Evolutionary conservation across 2,888 invertebrate species (phyloP).

Genomic region (Xylophagus ater): DNA sequence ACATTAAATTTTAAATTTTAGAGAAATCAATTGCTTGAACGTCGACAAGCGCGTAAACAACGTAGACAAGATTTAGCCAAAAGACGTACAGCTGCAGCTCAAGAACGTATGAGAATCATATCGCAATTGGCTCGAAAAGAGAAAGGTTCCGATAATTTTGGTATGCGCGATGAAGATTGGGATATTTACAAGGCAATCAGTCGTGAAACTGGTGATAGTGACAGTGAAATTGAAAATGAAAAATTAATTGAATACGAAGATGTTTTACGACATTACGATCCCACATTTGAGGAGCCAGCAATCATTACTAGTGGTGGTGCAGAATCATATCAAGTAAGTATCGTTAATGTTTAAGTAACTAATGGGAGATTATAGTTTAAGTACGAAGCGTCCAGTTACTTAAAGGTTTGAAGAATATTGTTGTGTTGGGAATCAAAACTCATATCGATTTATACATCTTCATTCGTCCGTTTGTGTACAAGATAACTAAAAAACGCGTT

Average conservation of each 20-base stretch:
- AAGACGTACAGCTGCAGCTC: constrained; percentile 82
- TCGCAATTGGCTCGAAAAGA: constrained; percentile 75
- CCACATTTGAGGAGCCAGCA: constrained; percentile 47
- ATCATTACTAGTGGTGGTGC: constrained; percentile 42
- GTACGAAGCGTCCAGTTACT: too few species aligned
- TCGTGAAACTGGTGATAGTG: constrained; percentile 67
- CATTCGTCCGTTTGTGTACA: too few species aligned
- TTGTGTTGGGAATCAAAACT: too few species aligned
- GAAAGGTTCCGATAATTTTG: constrained; percentile 80
- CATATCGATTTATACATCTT: too few species aligned
- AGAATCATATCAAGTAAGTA: constrained; percentile 54
- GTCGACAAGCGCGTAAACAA: constrained; percentile 63
- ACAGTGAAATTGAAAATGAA: constrained; percentile 87
- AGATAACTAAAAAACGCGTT: too few species aligned
- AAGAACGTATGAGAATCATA: constrained; percentile 89
- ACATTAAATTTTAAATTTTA: constrained; percentile 21
- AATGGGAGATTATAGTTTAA: too few species aligned
- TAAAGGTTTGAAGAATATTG: too few species aligned
- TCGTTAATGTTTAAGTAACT: too few species aligned
- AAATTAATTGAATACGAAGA: constrained; percentile 77
- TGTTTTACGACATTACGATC: constrained; percentile 72
- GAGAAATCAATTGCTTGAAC: constrained; percentile 61
- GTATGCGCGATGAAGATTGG: constrained; percentile 90
- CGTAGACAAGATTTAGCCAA: constrained; percentile 79
- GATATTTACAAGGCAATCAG: constrained; percentile 89